Evolutionary conservation across 2,797 vertebrate genomes (phyloP).

Genomic region (Naso thynnoides): DNA sequence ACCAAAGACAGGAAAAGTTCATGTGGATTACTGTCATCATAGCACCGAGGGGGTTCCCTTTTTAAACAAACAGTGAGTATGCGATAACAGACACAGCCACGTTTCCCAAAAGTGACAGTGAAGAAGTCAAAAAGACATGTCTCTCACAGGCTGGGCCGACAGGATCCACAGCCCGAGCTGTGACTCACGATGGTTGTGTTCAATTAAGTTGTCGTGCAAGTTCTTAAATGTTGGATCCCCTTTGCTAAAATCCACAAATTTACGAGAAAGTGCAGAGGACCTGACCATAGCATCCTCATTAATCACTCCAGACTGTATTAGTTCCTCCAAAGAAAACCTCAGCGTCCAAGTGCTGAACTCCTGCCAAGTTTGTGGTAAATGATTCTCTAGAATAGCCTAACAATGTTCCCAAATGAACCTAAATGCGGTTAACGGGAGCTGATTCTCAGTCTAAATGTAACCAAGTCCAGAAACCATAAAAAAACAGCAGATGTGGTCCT

Average conservation of each 20-base stretch:
- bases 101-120: constrained; percentile 43
- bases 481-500: neutral
- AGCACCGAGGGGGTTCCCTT: constrained; percentile 10
- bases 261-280: neutral
- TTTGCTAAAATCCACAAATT: neutral
- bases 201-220: neutral
- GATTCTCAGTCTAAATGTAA: neutral
- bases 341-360: neutral
- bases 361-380: neutral
- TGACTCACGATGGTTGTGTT: neutral
- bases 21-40: constrained; percentile 10
- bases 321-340: neutral
- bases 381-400: neutral
- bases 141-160: neutral
- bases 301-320: neutral
- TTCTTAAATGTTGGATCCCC: too few species aligned
- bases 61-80: constrained; percentile 19
- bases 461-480: neutral
- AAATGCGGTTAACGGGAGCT: too few species aligned
- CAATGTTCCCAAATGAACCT: neutral
- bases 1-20: constrained; percentile 17
- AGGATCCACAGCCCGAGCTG: neutral
- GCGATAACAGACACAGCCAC: neutral
- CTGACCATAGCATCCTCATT: neutral
- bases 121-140: neutral